A percentile compares a stretch with the other conserved stretches of the same genome.
Conservation (phyloP, 1,140 invertebrate species). For the Papilio dardanus region DNA sequence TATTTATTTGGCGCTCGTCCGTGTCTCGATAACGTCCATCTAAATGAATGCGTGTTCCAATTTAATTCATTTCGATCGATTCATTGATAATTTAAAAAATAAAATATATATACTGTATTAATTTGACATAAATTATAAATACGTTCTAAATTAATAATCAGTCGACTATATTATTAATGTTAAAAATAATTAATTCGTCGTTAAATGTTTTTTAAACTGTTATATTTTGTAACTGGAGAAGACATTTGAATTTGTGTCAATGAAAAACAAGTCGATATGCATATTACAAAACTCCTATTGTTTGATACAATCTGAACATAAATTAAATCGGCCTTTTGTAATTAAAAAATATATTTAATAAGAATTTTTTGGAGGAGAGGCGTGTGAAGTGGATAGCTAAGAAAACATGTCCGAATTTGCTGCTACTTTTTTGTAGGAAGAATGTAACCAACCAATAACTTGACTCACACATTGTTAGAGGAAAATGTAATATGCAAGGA, state of each 20-base stretch:
- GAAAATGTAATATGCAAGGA: too few species aligned
- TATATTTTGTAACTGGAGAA: slow-evolving; percentile 19
- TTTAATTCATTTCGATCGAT: slow-evolving; percentile 14
- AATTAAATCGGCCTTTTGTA: too few species aligned
- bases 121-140: slow-evolving; percentile 6
- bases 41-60: slow-evolving; percentile 25
- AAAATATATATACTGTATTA: background rate
- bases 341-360: too few species aligned
- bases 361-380: too few species aligned
- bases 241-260: slow-evolving; percentile 27
- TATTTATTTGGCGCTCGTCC: slow-evolving; percentile 6
- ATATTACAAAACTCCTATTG: slow-evolving; percentile 16
- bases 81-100: slow-evolving; percentile 14
- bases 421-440: too few species aligned
- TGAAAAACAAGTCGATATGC: slow-evolving; percentile 13
- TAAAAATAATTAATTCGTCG: slow-evolving; percentile 18
- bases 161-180: background rate
- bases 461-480: too few species aligned
- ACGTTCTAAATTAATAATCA: slow-evolving; percentile 7
- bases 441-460: too few species aligned
- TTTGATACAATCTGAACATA: too few species aligned
- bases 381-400: too few species aligned
- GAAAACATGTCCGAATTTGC: too few species aligned
- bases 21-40: background rate
- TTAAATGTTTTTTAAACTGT: slow-evolving; percentile 13